These are phyloP conservation scores for Musca domestica DNA, from an alignment of 1,140 invertebrate genomes.

Conservation along the genomic window DNA sequence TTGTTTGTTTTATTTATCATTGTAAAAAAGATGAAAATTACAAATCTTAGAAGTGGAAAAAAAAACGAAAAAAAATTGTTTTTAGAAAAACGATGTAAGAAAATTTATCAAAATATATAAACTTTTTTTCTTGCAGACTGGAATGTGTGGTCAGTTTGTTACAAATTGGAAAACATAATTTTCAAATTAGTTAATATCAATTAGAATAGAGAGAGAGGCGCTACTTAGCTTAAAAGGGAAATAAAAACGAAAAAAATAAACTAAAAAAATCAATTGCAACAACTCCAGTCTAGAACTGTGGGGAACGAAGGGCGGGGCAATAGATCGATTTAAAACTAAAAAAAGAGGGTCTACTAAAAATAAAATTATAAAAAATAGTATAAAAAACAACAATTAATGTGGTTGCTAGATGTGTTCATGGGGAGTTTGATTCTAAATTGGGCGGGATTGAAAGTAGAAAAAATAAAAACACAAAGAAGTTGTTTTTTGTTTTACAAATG, in stretches of 20 bases:
- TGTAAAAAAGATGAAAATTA: constrained; percentile 18
- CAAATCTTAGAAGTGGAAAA: background rate
- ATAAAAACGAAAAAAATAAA: background rate
- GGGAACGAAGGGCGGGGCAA: too few species aligned
- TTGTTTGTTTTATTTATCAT: constrained; percentile 11
- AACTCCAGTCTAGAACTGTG: background rate
- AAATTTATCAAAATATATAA: background rate
- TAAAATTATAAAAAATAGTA: too few species aligned
- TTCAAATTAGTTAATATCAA: background rate
- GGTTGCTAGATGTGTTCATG: too few species aligned
- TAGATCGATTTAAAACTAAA: too few species aligned
- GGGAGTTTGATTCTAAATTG: too few species aligned
- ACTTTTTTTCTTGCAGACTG: background rate
- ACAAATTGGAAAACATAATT: background rate
- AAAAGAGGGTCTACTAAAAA: too few species aligned
- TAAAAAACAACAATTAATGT: too few species aligned
- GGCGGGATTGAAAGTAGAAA: too few species aligned
- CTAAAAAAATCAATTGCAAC: constrained; percentile 2
- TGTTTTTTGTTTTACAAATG: too few species aligned
- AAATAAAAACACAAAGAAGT: too few species aligned
- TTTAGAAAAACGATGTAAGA: background rate
- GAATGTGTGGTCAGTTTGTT: constrained; percentile 10
- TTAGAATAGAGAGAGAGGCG: too few species aligned
- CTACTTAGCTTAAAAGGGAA: background rate
- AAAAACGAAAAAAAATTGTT: constrained; percentile 12